Conservation (phyloP, 2,797 vertebrate genomes). For the Tiaroga cobitis region DNA sequence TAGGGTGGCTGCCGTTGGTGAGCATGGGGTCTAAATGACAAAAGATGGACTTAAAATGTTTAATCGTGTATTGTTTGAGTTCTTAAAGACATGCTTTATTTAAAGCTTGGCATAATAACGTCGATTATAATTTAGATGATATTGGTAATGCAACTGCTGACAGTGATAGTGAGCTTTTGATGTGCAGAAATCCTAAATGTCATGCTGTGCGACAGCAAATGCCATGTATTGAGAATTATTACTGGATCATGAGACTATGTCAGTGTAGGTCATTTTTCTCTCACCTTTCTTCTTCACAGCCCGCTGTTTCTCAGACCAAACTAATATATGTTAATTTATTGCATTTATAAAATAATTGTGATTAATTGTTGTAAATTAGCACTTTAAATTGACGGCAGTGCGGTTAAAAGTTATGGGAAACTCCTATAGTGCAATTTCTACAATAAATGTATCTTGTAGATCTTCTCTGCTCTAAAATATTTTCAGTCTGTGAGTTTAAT, state of each 20-base stretch:
- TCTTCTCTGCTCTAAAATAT: neutral
- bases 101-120: neutral
- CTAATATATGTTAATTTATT: neutral
- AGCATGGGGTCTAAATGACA: neutral
- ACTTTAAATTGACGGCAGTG: neutral
- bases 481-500: constrained; percentile 12
- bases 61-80: neutral
- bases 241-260: neutral
- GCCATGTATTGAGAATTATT: neutral
- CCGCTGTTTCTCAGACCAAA: neutral
- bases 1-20: neutral
- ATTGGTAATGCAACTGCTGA: neutral
- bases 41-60: neutral
- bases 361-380: neutral
- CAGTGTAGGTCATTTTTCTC: neutral
- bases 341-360: neutral
- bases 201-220: neutral
- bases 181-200: neutral
- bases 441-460: neutral
- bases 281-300: neutral
- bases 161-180: neutral
- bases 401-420: neutral
- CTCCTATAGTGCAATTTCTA: neutral
- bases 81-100: constrained; percentile 2
- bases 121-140: neutral